Evolutionary conservation across 1,140 invertebrate species (phyloP).

Genomic region (Zaprionus ghesquierei): DNA sequence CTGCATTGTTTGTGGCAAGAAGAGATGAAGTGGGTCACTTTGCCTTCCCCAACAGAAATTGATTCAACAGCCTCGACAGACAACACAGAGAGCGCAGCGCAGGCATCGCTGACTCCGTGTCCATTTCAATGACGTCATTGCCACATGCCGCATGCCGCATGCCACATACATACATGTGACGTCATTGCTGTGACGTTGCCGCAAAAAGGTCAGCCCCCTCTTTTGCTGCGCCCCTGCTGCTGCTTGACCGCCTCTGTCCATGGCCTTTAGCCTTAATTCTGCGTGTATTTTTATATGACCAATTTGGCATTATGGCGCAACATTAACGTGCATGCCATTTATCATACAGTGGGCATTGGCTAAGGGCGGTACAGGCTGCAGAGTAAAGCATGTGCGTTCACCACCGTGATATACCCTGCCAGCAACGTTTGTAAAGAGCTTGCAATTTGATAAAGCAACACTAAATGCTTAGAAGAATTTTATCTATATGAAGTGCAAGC

Average conservation of each 20-base stretch:
- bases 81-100: not conserved
- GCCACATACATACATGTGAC: constrained; percentile 10
- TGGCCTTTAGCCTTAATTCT: constrained; percentile 30
- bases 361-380: not conserved
- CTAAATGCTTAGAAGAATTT: not conserved
- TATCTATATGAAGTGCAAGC: not conserved
- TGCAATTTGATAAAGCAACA: not conserved
- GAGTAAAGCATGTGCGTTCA: no score
- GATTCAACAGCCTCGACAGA: not conserved
- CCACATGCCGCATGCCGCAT: not conserved
- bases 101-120: not conserved
- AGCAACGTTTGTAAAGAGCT: not conserved
- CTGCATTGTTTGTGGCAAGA: not conserved
- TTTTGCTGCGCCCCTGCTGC: not conserved
- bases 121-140: not conserved
- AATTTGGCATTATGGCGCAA: constrained; percentile 33
- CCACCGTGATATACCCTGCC: not conserved
- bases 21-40: not conserved
- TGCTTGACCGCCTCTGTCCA: constrained; percentile 12
- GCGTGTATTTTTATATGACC: constrained; percentile 36
- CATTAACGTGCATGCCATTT: not conserved
- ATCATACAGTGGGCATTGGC: not conserved
- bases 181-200: constrained; percentile 33
- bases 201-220: constrained; percentile 23
- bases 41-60: not conserved